Evolutionary conservation across 37 sponge, comb jelly and placozoan species (phyloP), one percentile per base, ranked within the genome.

Genomic region (Lycopodina hypogea): DNA sequence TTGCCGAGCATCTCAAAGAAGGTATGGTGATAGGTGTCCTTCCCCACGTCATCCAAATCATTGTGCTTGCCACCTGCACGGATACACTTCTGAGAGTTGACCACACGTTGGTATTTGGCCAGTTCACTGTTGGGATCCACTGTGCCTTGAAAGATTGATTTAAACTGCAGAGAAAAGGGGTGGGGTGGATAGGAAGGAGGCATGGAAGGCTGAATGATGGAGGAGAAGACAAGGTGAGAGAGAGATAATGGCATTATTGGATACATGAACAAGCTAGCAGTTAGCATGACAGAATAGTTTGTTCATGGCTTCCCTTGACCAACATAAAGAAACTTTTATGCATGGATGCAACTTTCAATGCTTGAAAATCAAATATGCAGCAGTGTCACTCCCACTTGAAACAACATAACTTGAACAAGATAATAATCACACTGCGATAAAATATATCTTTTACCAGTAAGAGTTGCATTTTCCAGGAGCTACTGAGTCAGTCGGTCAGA

Each of bases 1-100:
- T 89, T 99, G 1, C 99, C 99, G 38, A 99, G 68, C 99, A 99
- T 99, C 65, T 99, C 99, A 78, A 99, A 99, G 87, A 99, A 99
- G 33, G 99, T 99, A 82, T 99, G 99, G 64, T 99, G 99, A 56
- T 99, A 99, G 26, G 84, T 86, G 78, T 99, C 99, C 60, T 99
- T 99, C 2, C 99, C 99, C 24, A 99, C 99, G 78, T 99, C 99
- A 79, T 96, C 99, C 56, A 99, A 74, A 61, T 99, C 99, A 81
- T 99, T 99, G 79, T 99, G 99, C 82, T 99, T 99, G 11, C 99
- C 99, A 19, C 99, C 99, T 56, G 99, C 99, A 17, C 99, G 80
- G 29, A 99, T 94, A 57, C 99, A 99, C 87, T 99, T 99, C 87
- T 99, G 99, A 68, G 87, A 86, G 86, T 99, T 99, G 40, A 87